Conservation (phyloP, 2,888 invertebrate species). For the Fissipunctia ypsillon region DNA sequence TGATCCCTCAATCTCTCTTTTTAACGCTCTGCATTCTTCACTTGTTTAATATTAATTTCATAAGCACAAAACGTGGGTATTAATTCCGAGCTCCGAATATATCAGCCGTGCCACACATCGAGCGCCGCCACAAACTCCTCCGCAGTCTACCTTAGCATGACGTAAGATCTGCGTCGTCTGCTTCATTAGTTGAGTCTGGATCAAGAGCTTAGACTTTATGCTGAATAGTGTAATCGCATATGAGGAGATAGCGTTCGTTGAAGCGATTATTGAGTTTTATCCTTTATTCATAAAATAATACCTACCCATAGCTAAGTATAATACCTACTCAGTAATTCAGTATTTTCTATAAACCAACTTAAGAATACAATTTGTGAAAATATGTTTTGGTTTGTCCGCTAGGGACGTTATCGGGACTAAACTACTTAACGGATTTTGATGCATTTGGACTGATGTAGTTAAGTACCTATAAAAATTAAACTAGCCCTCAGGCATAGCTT, state of each 20-base stretch:
- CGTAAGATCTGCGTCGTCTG: slow-evolving; percentile 47
- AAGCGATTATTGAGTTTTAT: slow-evolving; percentile 7
- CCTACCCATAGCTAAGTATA: too few relatives aligned
- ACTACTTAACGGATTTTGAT: not conserved
- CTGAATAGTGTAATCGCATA: slow-evolving; percentile 39
- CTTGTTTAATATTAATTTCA: slow-evolving; percentile 15
- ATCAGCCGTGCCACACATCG: slow-evolving; percentile 27
- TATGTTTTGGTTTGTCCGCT: not conserved
- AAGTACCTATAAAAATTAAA: not conserved
- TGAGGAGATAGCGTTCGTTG: slow-evolving; percentile 15
- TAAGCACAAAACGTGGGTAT: slow-evolving; percentile 12
- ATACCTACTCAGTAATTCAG: not conserved
- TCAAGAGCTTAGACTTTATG: slow-evolving; percentile 40
- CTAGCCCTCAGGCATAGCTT: not conserved
- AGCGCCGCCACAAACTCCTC: slow-evolving; percentile 18
- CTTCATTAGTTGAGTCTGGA: slow-evolving; percentile 51
- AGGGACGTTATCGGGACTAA: not conserved
- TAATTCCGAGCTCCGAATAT: slow-evolving; percentile 10
- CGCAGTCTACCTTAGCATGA: slow-evolving; percentile 36
- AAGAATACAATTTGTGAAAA: not conserved
- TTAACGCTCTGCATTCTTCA: not conserved
- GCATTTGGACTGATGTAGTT: not conserved
- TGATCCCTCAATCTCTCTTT: not conserved
- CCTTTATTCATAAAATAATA: not conserved
- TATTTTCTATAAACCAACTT: not conserved